These are phyloP conservation scores for Stylophora pistillata DNA, from an alignment of 64 coral and sea anemone genomes.

Conservation along the genomic window DNA sequence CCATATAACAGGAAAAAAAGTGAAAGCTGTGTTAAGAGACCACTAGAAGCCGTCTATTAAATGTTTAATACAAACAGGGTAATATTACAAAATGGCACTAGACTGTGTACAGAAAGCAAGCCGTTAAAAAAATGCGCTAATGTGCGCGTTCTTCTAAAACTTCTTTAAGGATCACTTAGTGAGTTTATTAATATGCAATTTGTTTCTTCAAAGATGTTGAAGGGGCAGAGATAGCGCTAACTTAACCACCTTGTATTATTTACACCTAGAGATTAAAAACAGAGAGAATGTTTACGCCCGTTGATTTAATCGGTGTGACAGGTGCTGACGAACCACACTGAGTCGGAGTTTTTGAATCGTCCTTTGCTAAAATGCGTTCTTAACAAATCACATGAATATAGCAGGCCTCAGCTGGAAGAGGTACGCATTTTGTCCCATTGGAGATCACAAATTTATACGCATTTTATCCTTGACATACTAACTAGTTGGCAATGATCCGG, in stretches of 20 bases:
- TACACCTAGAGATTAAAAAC: conserved; percentile 24
- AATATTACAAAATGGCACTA: not conserved
- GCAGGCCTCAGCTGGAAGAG: not conserved
- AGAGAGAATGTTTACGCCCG: conserved; percentile 15
- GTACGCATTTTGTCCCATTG: not conserved
- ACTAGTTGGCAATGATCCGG: not conserved
- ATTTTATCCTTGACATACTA: not conserved
- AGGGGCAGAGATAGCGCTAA: not conserved
- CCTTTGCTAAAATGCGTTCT: not conserved
- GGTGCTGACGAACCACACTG: conserved; percentile 19
- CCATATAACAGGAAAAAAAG: not conserved
- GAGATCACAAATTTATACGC: not conserved
- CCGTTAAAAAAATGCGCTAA: not conserved
- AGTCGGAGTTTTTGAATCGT: not conserved
- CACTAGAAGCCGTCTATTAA: not conserved
- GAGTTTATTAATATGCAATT: conserved; percentile 30
- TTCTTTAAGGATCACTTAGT: conserved; percentile 1
- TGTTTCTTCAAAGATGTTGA: not conserved
- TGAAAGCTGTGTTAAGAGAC: not conserved
- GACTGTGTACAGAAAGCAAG: not conserved
- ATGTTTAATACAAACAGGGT: not conserved
- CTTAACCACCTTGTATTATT: conserved; percentile 42
- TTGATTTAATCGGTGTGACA: conserved; percentile 4
- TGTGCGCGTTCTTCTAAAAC: not conserved
- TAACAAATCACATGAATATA: not conserved